These are phyloP conservation scores for Heliothis subflexa DNA, from an alignment of 1,140 invertebrate species.

Conservation along the genomic window DNA sequence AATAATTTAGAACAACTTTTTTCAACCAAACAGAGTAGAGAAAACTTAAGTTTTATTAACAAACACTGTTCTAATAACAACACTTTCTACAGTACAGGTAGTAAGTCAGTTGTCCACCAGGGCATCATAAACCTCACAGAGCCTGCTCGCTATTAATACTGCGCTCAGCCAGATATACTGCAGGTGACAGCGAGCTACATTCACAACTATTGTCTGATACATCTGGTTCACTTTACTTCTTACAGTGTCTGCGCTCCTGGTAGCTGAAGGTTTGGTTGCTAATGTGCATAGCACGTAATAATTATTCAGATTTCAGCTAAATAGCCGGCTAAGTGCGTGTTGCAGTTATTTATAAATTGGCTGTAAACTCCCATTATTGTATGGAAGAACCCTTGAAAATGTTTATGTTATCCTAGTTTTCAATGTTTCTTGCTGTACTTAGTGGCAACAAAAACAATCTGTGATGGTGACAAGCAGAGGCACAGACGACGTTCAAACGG, in stretches of 20 bases:
- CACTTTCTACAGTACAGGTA: not conserved
- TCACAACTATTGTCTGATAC: not conserved
- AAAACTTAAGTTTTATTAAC: not conserved
- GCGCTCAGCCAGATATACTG: constrained; percentile 3
- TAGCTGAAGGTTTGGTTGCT: not conserved
- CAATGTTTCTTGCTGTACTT: no score
- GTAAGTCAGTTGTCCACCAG: not conserved
- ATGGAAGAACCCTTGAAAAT: not conserved
- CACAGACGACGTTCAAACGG: no score
- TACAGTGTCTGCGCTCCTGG: not conserved
- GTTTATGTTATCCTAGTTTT: not conserved
- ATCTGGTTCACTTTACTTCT: not conserved
- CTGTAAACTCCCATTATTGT: no score
- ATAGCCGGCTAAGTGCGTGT: no score
- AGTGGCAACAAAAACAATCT: no score
- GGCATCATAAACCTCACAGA: not conserved
- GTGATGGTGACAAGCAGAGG: no score
- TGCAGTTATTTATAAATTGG: no score
- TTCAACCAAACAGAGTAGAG: no score
- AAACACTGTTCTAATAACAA: not conserved
- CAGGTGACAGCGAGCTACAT: not conserved
- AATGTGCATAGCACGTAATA: no score
- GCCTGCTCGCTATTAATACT: not conserved
- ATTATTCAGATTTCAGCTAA: no score
- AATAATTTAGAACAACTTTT: no score